phyloP scores from a whole-genome alignment of 2,888 invertebrate species.

The Lasioglossum calceatum region DNA sequence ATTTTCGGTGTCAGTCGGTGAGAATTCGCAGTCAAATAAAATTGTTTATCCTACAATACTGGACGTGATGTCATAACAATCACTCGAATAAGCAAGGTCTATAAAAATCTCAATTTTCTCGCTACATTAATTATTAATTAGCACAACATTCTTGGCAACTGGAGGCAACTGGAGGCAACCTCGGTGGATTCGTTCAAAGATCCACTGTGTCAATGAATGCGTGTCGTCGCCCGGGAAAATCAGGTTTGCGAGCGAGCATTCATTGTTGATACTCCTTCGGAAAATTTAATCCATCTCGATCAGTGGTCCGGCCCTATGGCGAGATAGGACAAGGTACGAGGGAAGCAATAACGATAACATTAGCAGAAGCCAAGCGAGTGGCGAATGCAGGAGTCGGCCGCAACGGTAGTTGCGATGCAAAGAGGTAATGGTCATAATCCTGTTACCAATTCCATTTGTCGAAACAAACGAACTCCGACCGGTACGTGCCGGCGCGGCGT shows the following conservation, averaged over 20 bases:
- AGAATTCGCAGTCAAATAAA: too few relatives aligned
- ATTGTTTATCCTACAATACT: too few relatives aligned
- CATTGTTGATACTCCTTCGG: background rate
- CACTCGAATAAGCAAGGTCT: too few relatives aligned
- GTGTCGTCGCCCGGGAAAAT: background rate
- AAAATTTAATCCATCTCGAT: conserved; percentile 37
- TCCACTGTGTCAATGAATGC: background rate
- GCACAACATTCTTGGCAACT: too few relatives aligned
- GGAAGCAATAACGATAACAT: conserved; percentile 46
- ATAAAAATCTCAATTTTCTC: too few relatives aligned
- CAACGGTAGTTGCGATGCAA: conserved; percentile 64
- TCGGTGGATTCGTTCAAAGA: background rate
- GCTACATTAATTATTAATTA: background rate
- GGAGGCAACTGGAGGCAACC: too few relatives aligned
- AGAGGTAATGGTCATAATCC: conserved; percentile 74
- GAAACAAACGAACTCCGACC: conserved; percentile 74
- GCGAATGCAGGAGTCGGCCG: conserved; percentile 36
- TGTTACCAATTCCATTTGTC: conserved; percentile 76
- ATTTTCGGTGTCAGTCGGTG: too few relatives aligned
- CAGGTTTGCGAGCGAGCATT: background rate
- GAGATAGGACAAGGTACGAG: background rate
- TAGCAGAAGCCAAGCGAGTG: conserved; percentile 50
- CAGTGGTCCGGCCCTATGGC: background rate
- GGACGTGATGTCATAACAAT: too few relatives aligned
- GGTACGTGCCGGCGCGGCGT: conserved; percentile 64